Conservation (phyloP, 2,113 vertebrate genomes). For the Megaceryle maxima region DNA sequence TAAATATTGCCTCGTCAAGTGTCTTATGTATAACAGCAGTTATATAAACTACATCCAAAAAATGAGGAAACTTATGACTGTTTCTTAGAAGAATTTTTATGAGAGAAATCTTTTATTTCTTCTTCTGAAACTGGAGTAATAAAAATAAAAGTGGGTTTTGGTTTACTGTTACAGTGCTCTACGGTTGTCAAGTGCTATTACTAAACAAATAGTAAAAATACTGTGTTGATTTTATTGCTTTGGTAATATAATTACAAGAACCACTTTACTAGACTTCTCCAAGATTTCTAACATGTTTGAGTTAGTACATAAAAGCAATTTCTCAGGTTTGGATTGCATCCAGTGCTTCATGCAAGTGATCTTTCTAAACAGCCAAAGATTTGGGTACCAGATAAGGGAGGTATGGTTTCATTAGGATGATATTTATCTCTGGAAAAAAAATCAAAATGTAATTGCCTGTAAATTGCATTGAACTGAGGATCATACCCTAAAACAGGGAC, state of each 20-base stretch:
- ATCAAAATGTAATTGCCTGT: neutral
- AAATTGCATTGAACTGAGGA: neutral
- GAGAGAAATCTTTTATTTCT: neutral
- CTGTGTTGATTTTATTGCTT: constrained; percentile 33
- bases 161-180: neutral
- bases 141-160: constrained; percentile 29
- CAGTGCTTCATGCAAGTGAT: neutral
- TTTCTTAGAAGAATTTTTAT: neutral
- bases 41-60: neutral
- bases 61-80: neutral
- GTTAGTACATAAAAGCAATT: neutral
- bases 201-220: constrained; percentile 41
- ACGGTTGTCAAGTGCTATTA: neutral
- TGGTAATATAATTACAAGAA: neutral
- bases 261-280: neutral
- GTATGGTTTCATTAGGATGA: neutral
- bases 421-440: neutral
- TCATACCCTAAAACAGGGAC: neutral
- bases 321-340: neutral
- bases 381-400: neutral
- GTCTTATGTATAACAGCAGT: neutral
- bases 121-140: neutral
- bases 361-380: neutral
- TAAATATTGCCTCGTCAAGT: neutral
- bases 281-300: neutral